Conservation (phyloP, 2,888 invertebrate species). For the Pristionchus maxplancki region DNA sequence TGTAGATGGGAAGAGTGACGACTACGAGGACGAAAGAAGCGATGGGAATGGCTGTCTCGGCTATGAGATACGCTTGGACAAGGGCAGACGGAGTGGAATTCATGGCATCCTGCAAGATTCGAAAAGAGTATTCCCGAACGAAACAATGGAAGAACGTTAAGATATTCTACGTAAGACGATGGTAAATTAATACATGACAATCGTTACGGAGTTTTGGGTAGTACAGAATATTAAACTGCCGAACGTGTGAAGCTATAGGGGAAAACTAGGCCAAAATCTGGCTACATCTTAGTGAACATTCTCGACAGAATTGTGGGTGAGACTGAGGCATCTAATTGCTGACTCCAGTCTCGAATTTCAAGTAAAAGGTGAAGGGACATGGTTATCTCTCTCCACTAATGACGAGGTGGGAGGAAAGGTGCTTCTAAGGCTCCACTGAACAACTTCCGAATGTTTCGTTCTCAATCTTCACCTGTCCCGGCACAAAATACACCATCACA, state of each 20-base stretch:
- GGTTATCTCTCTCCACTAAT: conserved; percentile 10
- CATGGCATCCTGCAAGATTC: conserved; percentile 5
- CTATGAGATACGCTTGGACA: background rate
- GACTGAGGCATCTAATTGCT: background rate
- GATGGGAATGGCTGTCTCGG: background rate
- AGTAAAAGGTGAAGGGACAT: background rate
- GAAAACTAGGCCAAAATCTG: background rate
- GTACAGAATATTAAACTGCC: too few relatives aligned
- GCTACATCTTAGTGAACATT: background rate
- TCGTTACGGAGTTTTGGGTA: too few relatives aligned
- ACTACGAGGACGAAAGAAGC: background rate
- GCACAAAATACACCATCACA: background rate
- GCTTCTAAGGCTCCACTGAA: background rate
- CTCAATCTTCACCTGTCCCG: background rate
- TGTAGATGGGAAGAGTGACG: conserved; percentile 25
- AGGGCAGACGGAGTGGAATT: background rate
- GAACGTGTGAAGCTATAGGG: too few relatives aligned
- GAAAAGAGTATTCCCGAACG: background rate
- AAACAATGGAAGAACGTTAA: background rate
- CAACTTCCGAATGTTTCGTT: conserved; percentile 1
- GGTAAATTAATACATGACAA: background rate
- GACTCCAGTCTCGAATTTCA: background rate
- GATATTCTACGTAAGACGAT: background rate
- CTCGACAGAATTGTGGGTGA: background rate
- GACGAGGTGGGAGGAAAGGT: background rate